A percentile compares a stretch with the other conserved stretches of the same genome.
Evolutionary conservation across 1,140 invertebrate genomes (phyloP).

Genomic region (Drosophila rufa): DNA sequence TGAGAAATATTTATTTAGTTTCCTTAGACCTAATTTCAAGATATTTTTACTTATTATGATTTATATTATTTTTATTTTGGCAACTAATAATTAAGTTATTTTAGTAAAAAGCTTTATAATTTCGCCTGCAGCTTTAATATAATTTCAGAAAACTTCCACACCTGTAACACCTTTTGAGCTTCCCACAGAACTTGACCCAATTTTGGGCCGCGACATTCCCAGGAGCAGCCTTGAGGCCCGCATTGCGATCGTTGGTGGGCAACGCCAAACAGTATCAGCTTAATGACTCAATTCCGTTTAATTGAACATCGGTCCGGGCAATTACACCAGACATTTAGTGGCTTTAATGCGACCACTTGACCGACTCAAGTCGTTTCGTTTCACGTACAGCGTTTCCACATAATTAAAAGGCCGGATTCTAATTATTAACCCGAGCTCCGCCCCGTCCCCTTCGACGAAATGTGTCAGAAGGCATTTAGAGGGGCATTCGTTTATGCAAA

Average conservation of each 20-base stretch:
- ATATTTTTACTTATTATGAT: background rate
- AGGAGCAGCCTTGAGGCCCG: slow-evolving; percentile 14
- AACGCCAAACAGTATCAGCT: slow-evolving; percentile 44
- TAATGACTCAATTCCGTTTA: slow-evolving; percentile 79
- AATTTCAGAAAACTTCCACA: background rate
- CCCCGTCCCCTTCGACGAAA: slow-evolving; percentile 19
- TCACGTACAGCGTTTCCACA: slow-evolving; percentile 48
- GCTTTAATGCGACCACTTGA: slow-evolving; percentile 65
- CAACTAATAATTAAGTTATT: background rate
- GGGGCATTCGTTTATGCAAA: slow-evolving; percentile 80
- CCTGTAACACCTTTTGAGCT: background rate
- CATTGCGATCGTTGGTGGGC: slow-evolving; percentile 35
- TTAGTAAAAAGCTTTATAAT: background rate
- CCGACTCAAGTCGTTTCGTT: slow-evolving; percentile 23
- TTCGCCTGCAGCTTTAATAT: background rate
- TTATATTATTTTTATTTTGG: background rate
- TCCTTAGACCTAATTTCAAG: background rate
- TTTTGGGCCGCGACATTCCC: slow-evolving; percentile 1
- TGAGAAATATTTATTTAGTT: background rate
- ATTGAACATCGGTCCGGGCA: slow-evolving; percentile 68
- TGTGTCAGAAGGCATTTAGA: slow-evolving; percentile 73
- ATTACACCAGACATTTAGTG: slow-evolving; percentile 77
- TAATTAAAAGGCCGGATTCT: slow-evolving; percentile 72
- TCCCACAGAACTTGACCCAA: slow-evolving; percentile 31
- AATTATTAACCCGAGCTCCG: slow-evolving; percentile 47